Conservation (phyloP, 1,140 invertebrate genomes). For the Drosophila funebris region DNA sequence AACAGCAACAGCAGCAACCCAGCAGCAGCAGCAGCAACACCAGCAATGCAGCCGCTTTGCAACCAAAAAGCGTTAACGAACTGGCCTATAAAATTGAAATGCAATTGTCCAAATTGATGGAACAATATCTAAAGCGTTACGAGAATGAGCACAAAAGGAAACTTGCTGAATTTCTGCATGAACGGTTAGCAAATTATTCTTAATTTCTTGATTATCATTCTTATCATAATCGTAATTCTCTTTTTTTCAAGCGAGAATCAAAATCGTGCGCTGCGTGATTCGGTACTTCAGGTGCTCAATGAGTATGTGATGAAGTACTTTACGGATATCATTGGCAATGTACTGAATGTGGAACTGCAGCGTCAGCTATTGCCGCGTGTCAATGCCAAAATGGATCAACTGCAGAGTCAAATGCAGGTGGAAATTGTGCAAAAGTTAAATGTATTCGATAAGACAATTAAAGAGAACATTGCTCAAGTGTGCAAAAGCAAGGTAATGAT, state of each 20-base stretch:
- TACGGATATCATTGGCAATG: slow-evolving; percentile 83
- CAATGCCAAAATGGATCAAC: slow-evolving; percentile 86
- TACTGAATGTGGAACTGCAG: slow-evolving; percentile 84
- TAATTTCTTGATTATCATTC: background rate
- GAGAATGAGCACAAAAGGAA: slow-evolving; percentile 84
- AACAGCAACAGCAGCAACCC: slow-evolving; percentile 30
- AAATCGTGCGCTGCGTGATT: slow-evolving; percentile 84
- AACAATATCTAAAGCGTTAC: slow-evolving; percentile 81
- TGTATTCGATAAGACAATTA: slow-evolving; percentile 89
- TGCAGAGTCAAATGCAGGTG: slow-evolving; percentile 88
- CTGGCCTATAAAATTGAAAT: slow-evolving; percentile 80
- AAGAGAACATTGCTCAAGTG: slow-evolving; percentile 91
- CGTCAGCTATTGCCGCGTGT: slow-evolving; percentile 85
- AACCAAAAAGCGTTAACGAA: slow-evolving; percentile 67
- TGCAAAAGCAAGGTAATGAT: slow-evolving; percentile 88
- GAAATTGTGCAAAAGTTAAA: slow-evolving; percentile 89
- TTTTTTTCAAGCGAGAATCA: slow-evolving; percentile 60
- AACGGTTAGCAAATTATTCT: slow-evolving; percentile 41
- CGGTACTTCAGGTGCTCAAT: slow-evolving; percentile 81
- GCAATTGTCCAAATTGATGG: slow-evolving; percentile 79
- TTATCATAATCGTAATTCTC: background rate
- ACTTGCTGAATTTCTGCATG: slow-evolving; percentile 64
- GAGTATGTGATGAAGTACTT: slow-evolving; percentile 84
- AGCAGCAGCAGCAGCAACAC: slow-evolving; percentile 1
- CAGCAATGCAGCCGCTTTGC: slow-evolving; percentile 38